A percentile compares a stretch with the other conserved stretches of the same genome.
phyloP scores from a whole-genome alignment of 2,888 invertebrate species.

The Stenoptilia bipunctidactyla region DNA sequence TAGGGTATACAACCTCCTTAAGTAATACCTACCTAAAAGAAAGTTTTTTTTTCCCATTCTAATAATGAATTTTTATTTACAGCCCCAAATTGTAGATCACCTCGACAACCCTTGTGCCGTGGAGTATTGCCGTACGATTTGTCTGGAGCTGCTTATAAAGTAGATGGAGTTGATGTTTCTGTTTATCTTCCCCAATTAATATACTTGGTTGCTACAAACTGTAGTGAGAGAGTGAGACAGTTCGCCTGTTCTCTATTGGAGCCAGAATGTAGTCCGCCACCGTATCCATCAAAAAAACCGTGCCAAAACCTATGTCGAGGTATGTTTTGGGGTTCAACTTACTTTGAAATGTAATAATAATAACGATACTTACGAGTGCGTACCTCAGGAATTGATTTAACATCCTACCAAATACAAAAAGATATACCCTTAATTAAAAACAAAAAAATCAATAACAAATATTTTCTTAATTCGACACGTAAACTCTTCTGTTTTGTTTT shows the following conservation, averaged over 20 bases:
- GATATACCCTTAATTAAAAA: too few relatives aligned
- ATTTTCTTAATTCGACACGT: too few relatives aligned
- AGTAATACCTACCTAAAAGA: too few relatives aligned
- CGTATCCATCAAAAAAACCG: conserved; percentile 70
- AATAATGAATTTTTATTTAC: conserved; percentile 14
- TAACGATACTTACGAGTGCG: too few relatives aligned
- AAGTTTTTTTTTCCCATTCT: too few relatives aligned
- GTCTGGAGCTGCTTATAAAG: conserved; percentile 58
- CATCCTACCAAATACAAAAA: too few relatives aligned
- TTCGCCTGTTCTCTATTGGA: conserved; percentile 76
- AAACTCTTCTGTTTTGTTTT: not conserved
- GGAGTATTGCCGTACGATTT: conserved; percentile 77
- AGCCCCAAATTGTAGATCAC: conserved; percentile 66
- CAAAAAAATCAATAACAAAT: too few relatives aligned
- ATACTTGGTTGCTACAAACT: conserved; percentile 72
- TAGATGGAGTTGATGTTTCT: conserved; percentile 44
- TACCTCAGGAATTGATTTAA: too few relatives aligned
- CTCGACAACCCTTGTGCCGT: conserved; percentile 66
- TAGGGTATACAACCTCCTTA: too few relatives aligned
- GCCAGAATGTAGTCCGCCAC: conserved; percentile 75
- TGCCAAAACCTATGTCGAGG: conserved; percentile 77
- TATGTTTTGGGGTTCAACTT: too few relatives aligned
- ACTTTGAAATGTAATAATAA: too few relatives aligned
- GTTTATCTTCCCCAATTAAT: conserved; percentile 68
- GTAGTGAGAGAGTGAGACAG: conserved; percentile 72